Evolutionary conservation across 2,113 vertebrate genomes (phyloP).

Genomic region (Promerops cafer): DNA sequence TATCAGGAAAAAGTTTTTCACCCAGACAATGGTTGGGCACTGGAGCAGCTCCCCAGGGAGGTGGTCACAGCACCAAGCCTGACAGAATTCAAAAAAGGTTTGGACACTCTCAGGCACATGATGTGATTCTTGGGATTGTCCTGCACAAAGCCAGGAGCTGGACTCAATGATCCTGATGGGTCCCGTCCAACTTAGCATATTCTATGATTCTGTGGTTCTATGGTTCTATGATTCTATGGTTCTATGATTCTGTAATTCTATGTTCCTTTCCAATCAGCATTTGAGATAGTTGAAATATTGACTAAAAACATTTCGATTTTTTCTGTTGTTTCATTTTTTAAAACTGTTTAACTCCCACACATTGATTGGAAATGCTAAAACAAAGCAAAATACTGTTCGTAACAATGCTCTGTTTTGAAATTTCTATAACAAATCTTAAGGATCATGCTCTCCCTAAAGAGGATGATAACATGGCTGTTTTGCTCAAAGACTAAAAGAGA

Average conservation of each 20-base stretch:
- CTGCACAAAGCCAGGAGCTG: background rate
- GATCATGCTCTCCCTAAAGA: background rate
- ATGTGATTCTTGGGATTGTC: background rate
- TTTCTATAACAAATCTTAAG: background rate
- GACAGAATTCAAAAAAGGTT: background rate
- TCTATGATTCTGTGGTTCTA: background rate
- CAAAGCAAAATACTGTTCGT: background rate
- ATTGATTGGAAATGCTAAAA: background rate
- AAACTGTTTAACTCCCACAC: background rate
- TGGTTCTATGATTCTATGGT: background rate
- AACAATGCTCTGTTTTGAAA: background rate
- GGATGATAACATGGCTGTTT: background rate
- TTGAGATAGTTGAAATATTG: background rate
- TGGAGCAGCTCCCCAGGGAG: background rate
- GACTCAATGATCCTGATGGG: fast-evolving
- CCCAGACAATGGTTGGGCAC: background rate
- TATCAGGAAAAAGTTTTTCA: background rate
- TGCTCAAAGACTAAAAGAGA: background rate
- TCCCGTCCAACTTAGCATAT: background rate
- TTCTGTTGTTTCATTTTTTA: background rate
- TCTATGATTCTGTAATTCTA: background rate
- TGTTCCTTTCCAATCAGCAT: background rate
- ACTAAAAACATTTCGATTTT: background rate
- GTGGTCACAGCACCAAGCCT: background rate
- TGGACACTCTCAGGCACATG: background rate